Percentiles rank a stretch among this genome's conserved stretches.
These are phyloP conservation scores for Caenorhabditis sp. DNA, from an alignment of 2,888 invertebrate species.

Conservation along the genomic window DNA sequence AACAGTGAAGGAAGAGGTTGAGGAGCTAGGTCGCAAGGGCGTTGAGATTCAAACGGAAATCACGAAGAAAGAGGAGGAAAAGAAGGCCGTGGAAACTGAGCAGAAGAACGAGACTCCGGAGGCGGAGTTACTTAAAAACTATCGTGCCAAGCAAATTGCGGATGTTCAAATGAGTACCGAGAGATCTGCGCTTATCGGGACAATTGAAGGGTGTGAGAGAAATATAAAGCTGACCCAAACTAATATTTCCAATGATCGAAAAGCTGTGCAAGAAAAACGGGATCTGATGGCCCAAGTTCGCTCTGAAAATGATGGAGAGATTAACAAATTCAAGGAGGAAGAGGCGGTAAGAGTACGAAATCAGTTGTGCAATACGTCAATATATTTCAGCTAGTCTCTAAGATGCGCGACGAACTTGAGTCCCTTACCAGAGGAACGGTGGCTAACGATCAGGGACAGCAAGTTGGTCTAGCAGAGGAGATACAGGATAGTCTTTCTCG, in stretches of 20 bases:
- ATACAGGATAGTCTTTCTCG: constrained; percentile 86
- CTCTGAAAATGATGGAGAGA: neutral
- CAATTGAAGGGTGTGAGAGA: neutral
- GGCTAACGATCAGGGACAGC: constrained; percentile 88
- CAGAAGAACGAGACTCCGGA: too few species aligned
- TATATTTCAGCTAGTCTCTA: constrained; percentile 14
- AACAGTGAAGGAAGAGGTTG: constrained; percentile 21
- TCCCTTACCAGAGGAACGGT: constrained; percentile 91
- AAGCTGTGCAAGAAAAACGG: neutral
- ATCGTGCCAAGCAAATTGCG: constrained; percentile 13
- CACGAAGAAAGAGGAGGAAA: constrained; percentile 81
- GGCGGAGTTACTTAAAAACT: too few species aligned
- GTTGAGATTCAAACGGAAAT: constrained; percentile 52
- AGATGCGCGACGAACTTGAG: constrained; percentile 85
- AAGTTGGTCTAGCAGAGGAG: constrained; percentile 92
- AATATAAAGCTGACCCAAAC: neutral
- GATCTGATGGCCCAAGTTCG: neutral
- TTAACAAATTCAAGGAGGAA: constrained; percentile 27
- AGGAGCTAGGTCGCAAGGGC: constrained; percentile 83
- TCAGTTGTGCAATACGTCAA: neutral
- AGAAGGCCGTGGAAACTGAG: constrained; percentile 15
- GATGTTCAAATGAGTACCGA: constrained; percentile 23
- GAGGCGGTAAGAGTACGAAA: constrained; percentile 34
- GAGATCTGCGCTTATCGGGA: neutral
- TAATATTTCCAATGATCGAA: constrained; percentile 7